Evolutionary conservation across 2,797 vertebrate species (phyloP), one percentile per base, ranked within the genome.

Genomic region (Lates japonicus): DNA sequence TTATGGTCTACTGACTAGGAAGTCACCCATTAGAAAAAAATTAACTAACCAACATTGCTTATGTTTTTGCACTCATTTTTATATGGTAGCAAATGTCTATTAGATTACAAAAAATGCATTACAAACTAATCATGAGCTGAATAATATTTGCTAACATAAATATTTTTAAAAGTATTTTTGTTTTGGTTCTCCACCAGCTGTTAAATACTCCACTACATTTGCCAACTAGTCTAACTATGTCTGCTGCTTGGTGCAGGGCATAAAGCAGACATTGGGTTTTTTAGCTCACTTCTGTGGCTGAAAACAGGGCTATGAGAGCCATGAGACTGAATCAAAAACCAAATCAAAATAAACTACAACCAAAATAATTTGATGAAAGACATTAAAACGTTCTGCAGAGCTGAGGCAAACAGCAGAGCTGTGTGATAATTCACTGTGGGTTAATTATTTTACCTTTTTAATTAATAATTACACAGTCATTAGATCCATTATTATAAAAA

Each of bases 401-500:
- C 5, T 14, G 4, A 13, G 5, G 22, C 2, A 22, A 25, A 14
- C 12, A 25, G 13, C 9, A 51, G 4, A 13, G 22, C 14, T 12
- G 10, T 52, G 46, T 41, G 35, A 67, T 39, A 52, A 25, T 67
- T 67, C 48, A 41, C 6, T 29, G 33, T 16, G 14, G 51, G 37
- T 39, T 68, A 19, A 41, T 54, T 41, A 54, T 54, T 68, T 54
- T 41, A 41, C 49, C 49, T 19, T 42, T 54, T 68, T 41, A 68
- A 68, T 68, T 41, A 55, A 68, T 22, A 55, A 68, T 31, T 41
- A 3, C 37, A 41, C 10, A 11, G 52, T n/a, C 51, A 57, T 69
- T 69, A 69, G 17, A 31, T 19, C 22, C 7, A 57, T 69, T 69
- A 68, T 55, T 55, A 55, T 31, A 55, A 70, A 60, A 60, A 37